Base-by-base conservation (phyloP, 2,797 vertebrate genomes). In the Parambassis ranga region DNA sequence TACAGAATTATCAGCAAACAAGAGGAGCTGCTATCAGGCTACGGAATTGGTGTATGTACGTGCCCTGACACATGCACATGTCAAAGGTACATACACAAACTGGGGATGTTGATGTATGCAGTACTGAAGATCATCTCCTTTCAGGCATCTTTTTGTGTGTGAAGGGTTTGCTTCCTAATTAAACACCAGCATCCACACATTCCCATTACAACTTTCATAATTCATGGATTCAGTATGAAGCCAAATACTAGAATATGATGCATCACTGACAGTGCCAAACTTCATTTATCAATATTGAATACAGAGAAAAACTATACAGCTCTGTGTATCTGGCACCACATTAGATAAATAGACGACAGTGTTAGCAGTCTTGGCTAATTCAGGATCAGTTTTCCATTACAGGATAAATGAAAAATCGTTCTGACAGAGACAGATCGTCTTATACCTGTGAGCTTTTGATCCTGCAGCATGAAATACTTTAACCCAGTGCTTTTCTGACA, bases 241-340 rank as follows among this genome's bases (percentile, higher is more conserved):
- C 36, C 60, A 77, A 62, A 78, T 46, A 57, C 19, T 27, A 41
- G 14, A 13, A 39, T 59, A 35, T 62, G 65, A 68, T 46, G 50
- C 41, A 47, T 69, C 63, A 67, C 13, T 62, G 55, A 71, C 44
- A 24, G 47, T 3, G 22, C 23, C 20, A 16, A 72, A 38, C 30
- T 18, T 28, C 50, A 58, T 33, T 15, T 75, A 79, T 82, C 66
- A 79, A 87, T 89, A 84, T 85, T 78, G 75, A 50, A 78, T 66
- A 63, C 47, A 55, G 10, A 13, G 24, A 59, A 46, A 49, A 64
- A 57, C 9, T 27, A 38, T 10, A 30, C 22, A 58, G 61, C 44
- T 37, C 42, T 56, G 39, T 22, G 22, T 42, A 11, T 39, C 10
- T 43, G 42, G 20, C n/a, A 51, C 19, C 16, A 24, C 48, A 57